Evolutionary conservation across 2,888 invertebrate genomes (phyloP).

Genomic region (Tetragonula carbonaria): DNA sequence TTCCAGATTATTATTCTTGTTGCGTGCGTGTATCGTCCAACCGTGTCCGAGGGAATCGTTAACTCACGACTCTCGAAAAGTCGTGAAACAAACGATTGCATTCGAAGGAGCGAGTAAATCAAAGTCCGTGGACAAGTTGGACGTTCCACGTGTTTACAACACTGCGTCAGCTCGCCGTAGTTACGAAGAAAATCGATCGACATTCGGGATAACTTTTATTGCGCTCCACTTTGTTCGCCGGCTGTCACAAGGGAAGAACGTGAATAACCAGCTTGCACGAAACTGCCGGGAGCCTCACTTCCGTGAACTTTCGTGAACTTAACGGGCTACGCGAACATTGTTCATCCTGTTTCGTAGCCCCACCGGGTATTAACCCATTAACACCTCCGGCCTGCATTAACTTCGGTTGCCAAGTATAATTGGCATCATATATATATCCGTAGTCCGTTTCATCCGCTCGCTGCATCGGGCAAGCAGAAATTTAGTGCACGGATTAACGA

Average conservation of each 20-base stretch:
- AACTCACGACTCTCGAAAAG: neutral
- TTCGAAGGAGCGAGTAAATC: neutral
- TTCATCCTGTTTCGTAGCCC: conserved; percentile 53
- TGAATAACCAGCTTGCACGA: conserved; percentile 50
- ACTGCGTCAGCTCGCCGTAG: neutral
- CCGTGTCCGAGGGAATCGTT: neutral
- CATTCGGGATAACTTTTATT: conserved; percentile 45
- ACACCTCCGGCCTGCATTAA: conserved; percentile 58
- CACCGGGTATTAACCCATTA: conserved; percentile 64
- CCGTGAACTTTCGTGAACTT: conserved; percentile 59
- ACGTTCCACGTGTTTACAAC: neutral
- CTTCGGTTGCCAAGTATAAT: conserved; percentile 64
- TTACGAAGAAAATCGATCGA: conserved; percentile 25
- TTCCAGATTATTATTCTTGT: neutral
- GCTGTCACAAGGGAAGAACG: conserved; percentile 29
- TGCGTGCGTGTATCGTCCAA: neutral
- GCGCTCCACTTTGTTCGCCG: conserved; percentile 42
- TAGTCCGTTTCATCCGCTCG: conserved; percentile 57
- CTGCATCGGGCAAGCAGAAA: conserved; percentile 57
- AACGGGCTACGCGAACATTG: conserved; percentile 54
- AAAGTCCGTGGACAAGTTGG: conserved; percentile 1
- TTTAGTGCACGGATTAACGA: conserved; percentile 57
- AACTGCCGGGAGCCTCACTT: conserved; percentile 56
- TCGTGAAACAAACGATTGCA: neutral
- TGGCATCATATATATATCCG: conserved; percentile 59